These are phyloP conservation scores for Lasiurus cinereus DNA, from an alignment of 2,113 vertebrate species.

Conservation along the genomic window DNA sequence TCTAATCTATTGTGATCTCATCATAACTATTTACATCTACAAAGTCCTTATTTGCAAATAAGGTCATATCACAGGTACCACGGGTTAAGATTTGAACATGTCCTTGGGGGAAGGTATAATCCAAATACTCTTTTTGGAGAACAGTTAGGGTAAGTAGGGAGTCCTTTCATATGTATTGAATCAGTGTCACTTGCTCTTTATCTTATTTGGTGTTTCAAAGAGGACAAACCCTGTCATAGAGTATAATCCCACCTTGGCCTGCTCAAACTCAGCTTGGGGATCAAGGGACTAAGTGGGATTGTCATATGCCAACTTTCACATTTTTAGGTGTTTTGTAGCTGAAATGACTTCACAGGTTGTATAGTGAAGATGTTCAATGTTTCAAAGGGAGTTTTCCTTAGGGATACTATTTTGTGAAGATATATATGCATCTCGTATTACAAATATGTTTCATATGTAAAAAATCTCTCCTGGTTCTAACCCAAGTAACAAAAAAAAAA, in stretches of 20 bases:
- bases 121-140: not conserved
- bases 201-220: not conserved
- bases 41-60: not conserved
- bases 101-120: not conserved
- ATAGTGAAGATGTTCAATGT: not conserved
- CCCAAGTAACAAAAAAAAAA: not conserved
- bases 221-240: not conserved
- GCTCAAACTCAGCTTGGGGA: not conserved
- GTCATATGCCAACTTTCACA: not conserved
- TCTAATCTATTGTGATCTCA: not conserved
- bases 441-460: not conserved
- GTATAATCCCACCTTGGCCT: not conserved
- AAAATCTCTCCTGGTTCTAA: not conserved
- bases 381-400: not conserved
- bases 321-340: conserved; percentile 16
- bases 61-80: not conserved
- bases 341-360: not conserved
- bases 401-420: not conserved
- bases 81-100: not conserved
- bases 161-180: not conserved
- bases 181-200: not conserved
- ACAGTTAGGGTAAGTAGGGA: not conserved
- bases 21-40: not conserved
- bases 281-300: not conserved
- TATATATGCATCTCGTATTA: not conserved